Evolutionary conservation across 2,797 vertebrate genomes (phyloP), one percentile per base, ranked within the genome.

Genomic region (Lepilemur septentrionalis): DNA sequence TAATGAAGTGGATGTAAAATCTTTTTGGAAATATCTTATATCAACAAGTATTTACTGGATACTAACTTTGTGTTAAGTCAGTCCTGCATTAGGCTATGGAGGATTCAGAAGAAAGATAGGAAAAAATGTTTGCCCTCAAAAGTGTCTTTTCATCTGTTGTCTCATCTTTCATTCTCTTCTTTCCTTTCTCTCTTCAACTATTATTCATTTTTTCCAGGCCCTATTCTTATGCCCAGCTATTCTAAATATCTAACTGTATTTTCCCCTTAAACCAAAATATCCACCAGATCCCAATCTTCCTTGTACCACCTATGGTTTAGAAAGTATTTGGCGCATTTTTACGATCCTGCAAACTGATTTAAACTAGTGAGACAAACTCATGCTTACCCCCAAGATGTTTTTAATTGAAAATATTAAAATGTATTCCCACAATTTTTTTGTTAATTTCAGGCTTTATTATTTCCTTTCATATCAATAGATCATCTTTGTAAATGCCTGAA

Each of bases 211-310:
- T 55, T 30, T 17, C n/a, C 61, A 38, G 25, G 2, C 22, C 4
- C 3, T 70, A 7, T 83, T 32, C 20, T 61, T 13, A 50, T 12
- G 46, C 7, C 17, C 0, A 38, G 5, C 25, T 73, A 14, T 35
- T 73, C 25, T n/a, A 87, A 82, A 48, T 67, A 75, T 50, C 35
- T 90, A 12, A 48, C 17, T 48, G 11, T 11, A n/a, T 86, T 52
- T 92, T 81, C 7, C 28, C 73, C 28, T 93, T 75, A 18, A 82
- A 22, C 12, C 5, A n/a, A 90, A 90, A 92, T 79, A 92, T 4
- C 11, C 30, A 14, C 7, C 4, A 22, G 7, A 57, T 78, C 35
- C 2, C 4, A 35, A 0, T 46, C 23, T 92, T 0, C 2, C 23
- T 65, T 35, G 7, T 72, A 72, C 50, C 11, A 48, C 6, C 2